These are phyloP conservation scores for Branchinecta lindahli DNA, from an alignment of 1,140 invertebrate species.

Conservation along the genomic window DNA sequence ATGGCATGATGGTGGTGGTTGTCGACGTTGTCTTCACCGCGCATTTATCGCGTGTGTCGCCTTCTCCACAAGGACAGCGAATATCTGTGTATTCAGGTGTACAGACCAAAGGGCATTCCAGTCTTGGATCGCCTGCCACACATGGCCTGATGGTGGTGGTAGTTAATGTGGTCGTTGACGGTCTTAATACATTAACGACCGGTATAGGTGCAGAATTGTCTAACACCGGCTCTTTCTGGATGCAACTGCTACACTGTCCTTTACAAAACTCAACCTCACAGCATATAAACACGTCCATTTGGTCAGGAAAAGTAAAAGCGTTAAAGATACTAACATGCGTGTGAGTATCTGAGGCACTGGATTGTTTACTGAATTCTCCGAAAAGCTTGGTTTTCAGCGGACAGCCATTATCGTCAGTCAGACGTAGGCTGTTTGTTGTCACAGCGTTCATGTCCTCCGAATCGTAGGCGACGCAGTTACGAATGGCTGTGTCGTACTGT, in stretches of 20 bases:
- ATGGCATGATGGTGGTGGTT: no score
- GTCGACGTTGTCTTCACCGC: no score
- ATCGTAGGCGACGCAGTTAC: slow-evolving; percentile 56
- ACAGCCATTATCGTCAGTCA: slow-evolving; percentile 47
- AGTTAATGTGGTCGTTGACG: background rate
- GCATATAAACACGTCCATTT: slow-evolving; percentile 49
- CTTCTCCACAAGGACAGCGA: background rate
- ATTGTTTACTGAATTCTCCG: slow-evolving; percentile 41
- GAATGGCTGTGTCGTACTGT: slow-evolving; percentile 47
- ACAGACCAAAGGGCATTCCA: background rate
- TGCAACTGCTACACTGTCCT: background rate
- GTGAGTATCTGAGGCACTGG: slow-evolving; percentile 41
- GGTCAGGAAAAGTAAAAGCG: slow-evolving; percentile 55
- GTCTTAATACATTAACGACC: no score
- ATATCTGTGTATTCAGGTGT: background rate
- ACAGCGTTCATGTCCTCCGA: slow-evolving; percentile 43
- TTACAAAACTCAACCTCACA: slow-evolving; percentile 44
- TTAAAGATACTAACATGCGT: slow-evolving; percentile 49
- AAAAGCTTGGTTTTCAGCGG: slow-evolving; percentile 51
- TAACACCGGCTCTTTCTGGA: no score
- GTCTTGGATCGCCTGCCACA: background rate
- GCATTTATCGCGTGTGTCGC: no score
- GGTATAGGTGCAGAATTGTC: no score
- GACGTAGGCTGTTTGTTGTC: slow-evolving; percentile 43
- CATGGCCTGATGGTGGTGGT: background rate